Percentiles rank a stretch among this genome's conserved stretches.
These are phyloP conservation scores for Saiga tatarica DNA, from an alignment of 2,113 vertebrate genomes.

Conservation along the genomic window DNA sequence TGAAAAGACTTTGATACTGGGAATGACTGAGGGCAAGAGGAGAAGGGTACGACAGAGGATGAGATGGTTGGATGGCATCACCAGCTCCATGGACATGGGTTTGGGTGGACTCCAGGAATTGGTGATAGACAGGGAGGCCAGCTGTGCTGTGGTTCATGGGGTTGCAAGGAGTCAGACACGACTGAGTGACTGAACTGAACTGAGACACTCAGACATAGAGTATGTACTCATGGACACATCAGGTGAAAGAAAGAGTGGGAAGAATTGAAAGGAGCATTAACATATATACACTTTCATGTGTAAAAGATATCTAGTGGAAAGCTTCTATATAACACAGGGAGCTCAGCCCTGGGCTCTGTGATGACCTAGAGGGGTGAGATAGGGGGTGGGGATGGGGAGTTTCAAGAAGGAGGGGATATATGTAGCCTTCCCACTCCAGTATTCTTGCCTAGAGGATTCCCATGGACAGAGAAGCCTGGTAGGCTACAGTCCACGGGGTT, in stretches of 20 bases:
- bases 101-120: too few species aligned
- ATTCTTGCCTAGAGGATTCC: too few species aligned
- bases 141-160: too few species aligned
- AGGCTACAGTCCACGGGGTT: too few species aligned
- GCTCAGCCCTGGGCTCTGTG: not conserved
- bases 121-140: too few species aligned
- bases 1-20: too few species aligned
- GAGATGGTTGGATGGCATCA: too few species aligned
- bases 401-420: not conserved
- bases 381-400: not conserved
- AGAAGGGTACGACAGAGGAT: too few species aligned
- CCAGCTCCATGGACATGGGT: too few species aligned
- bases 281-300: not conserved
- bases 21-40: too few species aligned
- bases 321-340: not conserved
- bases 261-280: not conserved
- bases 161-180: fast-evolving
- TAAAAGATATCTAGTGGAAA: not conserved
- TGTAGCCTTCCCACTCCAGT: not conserved
- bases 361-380: not conserved
- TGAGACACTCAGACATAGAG: not conserved
- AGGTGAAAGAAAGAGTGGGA: not conserved
- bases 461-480: too few species aligned
- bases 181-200: too few species aligned
- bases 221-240: not conserved